phyloP scores from a whole-genome alignment of 2,888 invertebrate species.

The Anaspis maculata region DNA sequence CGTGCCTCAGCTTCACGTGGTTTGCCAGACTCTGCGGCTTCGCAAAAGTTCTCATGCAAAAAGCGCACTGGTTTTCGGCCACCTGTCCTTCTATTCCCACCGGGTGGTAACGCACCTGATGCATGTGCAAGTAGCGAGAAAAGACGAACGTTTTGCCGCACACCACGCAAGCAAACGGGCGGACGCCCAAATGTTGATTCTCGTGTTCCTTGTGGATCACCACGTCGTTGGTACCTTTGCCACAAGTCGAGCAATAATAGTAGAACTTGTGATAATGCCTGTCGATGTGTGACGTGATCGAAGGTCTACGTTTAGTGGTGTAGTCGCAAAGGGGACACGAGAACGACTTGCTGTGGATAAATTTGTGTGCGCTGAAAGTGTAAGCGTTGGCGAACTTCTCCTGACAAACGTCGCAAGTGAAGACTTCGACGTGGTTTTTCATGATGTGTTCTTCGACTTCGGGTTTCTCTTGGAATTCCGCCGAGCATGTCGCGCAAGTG shows the following conservation, averaged over 20 bases:
- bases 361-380: conserved; percentile 32
- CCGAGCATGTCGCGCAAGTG: conserved; percentile 28
- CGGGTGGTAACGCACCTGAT: conserved; percentile 31
- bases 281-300: conserved; percentile 47
- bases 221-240: conserved; percentile 36
- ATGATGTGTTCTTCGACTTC: conserved; percentile 27
- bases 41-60: conserved; percentile 31
- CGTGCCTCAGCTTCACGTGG: conserved; percentile 39
- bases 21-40: conserved; percentile 38
- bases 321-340: conserved; percentile 30
- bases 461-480: conserved; percentile 28
- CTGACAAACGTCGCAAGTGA: conserved; percentile 37
- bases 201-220: conserved; percentile 42
- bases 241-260: conserved; percentile 41
- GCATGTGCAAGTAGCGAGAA: conserved; percentile 27
- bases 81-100: conserved; percentile 40
- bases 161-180: conserved; percentile 39
- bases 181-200: conserved; percentile 37
- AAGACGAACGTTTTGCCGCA: conserved; percentile 40
- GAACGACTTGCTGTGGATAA: conserved; percentile 29
- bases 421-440: conserved; percentile 32
- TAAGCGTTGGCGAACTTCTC: conserved; percentile 31
- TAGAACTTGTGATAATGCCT: conserved; percentile 43
- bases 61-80: conserved; percentile 36
- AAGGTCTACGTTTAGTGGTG: conserved; percentile 9